These are phyloP conservation scores for Megalurothrips usitatus DNA, from an alignment of 2,888 invertebrate genomes.

Conservation along the genomic window DNA sequence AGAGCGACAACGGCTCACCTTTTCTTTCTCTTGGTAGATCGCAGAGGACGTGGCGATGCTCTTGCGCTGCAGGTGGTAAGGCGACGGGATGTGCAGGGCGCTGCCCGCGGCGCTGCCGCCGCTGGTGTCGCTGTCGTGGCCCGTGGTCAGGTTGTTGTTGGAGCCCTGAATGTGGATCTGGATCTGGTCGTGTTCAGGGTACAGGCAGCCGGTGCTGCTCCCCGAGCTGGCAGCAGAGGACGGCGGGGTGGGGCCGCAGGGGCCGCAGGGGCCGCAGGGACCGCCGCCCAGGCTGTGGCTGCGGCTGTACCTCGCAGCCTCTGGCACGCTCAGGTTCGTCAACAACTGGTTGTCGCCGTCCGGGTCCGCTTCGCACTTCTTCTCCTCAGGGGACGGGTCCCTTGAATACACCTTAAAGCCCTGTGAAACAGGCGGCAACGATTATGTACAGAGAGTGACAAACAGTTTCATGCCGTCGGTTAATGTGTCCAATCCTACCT, in stretches of 20 bases:
- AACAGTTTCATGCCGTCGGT: no score
- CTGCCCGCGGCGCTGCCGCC: conserved; percentile 26
- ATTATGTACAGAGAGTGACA: no score
- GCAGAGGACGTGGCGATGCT: background rate
- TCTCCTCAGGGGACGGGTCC: conserved; percentile 35
- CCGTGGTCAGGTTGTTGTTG: conserved; percentile 34
- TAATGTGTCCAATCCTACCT: background rate
- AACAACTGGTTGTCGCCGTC: background rate
- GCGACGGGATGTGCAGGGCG: background rate
- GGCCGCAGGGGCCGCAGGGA: background rate
- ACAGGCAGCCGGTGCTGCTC: conserved; percentile 29
- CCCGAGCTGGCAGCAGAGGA: background rate
- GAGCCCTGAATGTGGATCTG: conserved; percentile 37
- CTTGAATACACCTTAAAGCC: conserved; percentile 3
- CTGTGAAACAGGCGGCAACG: background rate
- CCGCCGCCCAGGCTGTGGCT: conserved; percentile 27
- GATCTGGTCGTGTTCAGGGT: conserved; percentile 33
- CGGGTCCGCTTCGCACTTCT: conserved; percentile 6
- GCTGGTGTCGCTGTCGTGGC: conserved; percentile 41
- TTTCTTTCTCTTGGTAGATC: conserved; percentile 8
- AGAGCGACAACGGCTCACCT: background rate
- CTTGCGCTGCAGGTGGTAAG: background rate
- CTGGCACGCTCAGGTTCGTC: conserved; percentile 12
- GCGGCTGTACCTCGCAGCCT: conserved; percentile 27
- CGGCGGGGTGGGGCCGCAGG: background rate